Base-by-base conservation (phyloP, 2,113 vertebrate genomes). In the Xyrauchen texanus region DNA sequence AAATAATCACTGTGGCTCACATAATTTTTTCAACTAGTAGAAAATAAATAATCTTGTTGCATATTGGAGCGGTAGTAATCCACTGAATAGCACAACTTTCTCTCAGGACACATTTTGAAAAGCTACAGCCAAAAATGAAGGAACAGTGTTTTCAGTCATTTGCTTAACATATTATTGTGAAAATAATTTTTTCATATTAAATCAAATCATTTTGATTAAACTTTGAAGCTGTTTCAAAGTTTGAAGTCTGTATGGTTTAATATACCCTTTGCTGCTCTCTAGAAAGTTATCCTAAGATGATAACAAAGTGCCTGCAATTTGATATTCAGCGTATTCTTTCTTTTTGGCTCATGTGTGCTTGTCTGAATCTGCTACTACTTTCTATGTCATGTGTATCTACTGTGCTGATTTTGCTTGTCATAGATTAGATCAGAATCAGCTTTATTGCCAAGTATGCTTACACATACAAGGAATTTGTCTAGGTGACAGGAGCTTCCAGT, bases 1-100 rank as follows among this genome's bases (percentile, higher is more conserved):
- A 84, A 84, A 84, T 75, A 84, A 63, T 15, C 10, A 6, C 55
- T 65, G 46, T 74, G 47, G 52, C 62, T 34, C 5, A 65, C 47
- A 52, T n/a, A 52, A 34, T n/a, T 45, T 10, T n/a, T 45, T 10
- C 8, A 52, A 76, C 64, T 21, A 52, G 10, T 12, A 57, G 21
- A 44, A 63, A 74, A 63, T 42, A 74, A 74, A 74, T 42, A 0
- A 0, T 13, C 57, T 60, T 34, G 21, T 34, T 63, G 45, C 15
- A n/a, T 58, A 51, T 13, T 63, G 11, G 16, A 52, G 12, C 2
- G 2, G 7, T 77, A 44, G 13, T 34, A 5, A 55, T 60, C 13
- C 47, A 44, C 3, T 76, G 34, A 55, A 44, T 42, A 46, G 57
- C 70, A 61, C 6, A 44, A 46, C 21, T 60, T 57, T 42, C 15